Evolutionary conservation across 2,113 vertebrate species (phyloP), one percentile per base, ranked within the genome.

Genomic region (Sorex fumeus): DNA sequence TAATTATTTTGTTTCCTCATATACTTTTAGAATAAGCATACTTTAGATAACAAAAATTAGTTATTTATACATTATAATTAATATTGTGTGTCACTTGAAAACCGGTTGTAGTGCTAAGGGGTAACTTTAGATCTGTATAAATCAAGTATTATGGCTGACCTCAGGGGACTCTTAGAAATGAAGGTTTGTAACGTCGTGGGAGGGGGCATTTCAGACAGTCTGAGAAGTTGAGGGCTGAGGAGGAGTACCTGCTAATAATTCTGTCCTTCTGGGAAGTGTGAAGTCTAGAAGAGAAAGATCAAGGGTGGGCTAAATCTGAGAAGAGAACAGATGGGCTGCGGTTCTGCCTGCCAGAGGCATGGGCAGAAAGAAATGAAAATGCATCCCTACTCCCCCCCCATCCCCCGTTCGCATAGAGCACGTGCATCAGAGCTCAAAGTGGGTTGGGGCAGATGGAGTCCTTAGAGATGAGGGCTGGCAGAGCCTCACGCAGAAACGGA

Each of bases 261-360:
- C 60, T 72, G 95, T 83, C 75, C 78, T 95, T 80, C 83, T 96
- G 96, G 93, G 89, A 97, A 97, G 67, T 96, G 94, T 88, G 97
- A 97, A 94, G 94, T 92, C 95, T 97, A 95, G 57, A 97, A 97
- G 97, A 95, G 93, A 96, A 95, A 84, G 96, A 97, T 97, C 96
- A 95, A 97, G 96, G 94, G 95, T 97, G 96, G 97, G 96, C 97
- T 97, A 97, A 97, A 96, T 69, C 94, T 95, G 93, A 96, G 95
- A 94, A 96, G 95, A 95, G 97, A 98, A 96, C 98, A 98, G 98
- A 98, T 98, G 97, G 98, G 97, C 96, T 30, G 13, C 95, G 95
- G 93, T 96, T 97, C 60, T 87, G 97, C 84, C 93, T 97, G 97
- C 97, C 97, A 97, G 97, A 96, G 97, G 94, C 96, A 96, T 94